Evolutionary conservation across 2,797 vertebrate species (phyloP).

Genomic region (Mus caroli): DNA sequence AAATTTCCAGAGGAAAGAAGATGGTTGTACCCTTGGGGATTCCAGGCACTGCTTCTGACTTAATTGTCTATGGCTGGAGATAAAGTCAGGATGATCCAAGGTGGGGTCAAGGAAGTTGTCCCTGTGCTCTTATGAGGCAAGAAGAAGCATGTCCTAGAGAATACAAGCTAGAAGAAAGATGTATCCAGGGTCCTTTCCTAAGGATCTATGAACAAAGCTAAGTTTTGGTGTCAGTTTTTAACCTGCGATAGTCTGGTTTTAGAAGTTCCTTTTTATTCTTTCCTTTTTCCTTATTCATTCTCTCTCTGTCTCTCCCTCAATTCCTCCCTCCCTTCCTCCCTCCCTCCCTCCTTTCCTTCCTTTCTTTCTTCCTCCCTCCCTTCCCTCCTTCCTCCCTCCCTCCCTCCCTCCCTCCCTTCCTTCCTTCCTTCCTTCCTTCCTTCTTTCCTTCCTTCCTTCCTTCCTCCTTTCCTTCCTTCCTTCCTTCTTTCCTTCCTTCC

Average conservation of each 20-base stretch:
- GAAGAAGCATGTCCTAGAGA: neutral
- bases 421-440: too few relatives aligned
- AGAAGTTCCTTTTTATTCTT: neutral
- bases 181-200: neutral
- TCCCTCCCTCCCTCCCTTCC: too few relatives aligned
- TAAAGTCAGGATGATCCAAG: neutral
- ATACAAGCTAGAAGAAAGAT: neutral
- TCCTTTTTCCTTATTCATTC: neutral
- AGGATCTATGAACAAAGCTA: neutral
- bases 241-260: neutral
- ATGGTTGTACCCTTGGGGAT: neutral
- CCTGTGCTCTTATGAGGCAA: neutral
- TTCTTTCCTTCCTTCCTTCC: too few relatives aligned
- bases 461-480: too few relatives aligned
- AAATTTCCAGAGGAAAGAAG: conserved; percentile 11
- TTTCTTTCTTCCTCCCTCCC: too few relatives aligned
- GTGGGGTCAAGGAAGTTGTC: neutral
- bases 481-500: too few relatives aligned
- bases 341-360: neutral
- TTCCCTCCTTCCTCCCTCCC: too few relatives aligned
- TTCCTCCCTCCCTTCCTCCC: too few relatives aligned
- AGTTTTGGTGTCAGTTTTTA: neutral
- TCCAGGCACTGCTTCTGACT: neutral
- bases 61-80: neutral
- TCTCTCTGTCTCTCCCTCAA: neutral